Base-by-base conservation (phyloP, 2,797 vertebrate species). In the Anisognathus igniventris region DNA sequence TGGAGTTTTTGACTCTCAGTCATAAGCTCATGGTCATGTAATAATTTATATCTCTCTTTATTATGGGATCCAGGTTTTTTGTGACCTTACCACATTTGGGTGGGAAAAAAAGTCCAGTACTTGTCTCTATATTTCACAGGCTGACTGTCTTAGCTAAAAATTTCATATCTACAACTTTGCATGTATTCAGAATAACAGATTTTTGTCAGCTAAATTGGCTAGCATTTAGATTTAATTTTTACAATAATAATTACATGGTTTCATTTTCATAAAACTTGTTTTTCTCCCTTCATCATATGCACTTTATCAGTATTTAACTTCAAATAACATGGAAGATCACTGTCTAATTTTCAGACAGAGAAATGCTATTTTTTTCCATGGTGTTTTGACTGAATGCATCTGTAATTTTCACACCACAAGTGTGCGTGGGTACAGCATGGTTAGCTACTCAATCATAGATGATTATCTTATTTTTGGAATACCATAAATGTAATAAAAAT, bases 351-450 rank as follows among this genome's bases (percentile, higher is more conserved):
- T 97, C 95, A 92, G 86, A 86, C 83, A 83, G 93, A 95, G 58
- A 64, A 97, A 92, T 93, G 85, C 77, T 97, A 90, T 95, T 97
- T 97, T 97, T 95, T 96, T 93, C 80, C 60, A 3, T 31, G 61
- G 57, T 96, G 90, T 96, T 97, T 96, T 96, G 82, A 97, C 96
- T 96, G 93, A 95, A 60, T 89, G 71, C 96, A 96, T 96, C 90
- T 97, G 96, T 94, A 95, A 96, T 96, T 97, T 97, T 97, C 96
- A 96, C 97, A 97, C 96, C 96, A 87, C 96, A 97, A 97, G 94
- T 97, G 96, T 65, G 83, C 25, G 85, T 95, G 97, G 97, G 97
- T 96, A 95, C 95, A 95, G 96, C 96, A 82, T 94, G 92, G 93
- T 97, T 97, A 91, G 92, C 94, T 97, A 93, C 95, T 97, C 93